Evolutionary conservation across 2,113 vertebrate genomes (phyloP).

Genomic region (Corynorhinus townsendii): DNA sequence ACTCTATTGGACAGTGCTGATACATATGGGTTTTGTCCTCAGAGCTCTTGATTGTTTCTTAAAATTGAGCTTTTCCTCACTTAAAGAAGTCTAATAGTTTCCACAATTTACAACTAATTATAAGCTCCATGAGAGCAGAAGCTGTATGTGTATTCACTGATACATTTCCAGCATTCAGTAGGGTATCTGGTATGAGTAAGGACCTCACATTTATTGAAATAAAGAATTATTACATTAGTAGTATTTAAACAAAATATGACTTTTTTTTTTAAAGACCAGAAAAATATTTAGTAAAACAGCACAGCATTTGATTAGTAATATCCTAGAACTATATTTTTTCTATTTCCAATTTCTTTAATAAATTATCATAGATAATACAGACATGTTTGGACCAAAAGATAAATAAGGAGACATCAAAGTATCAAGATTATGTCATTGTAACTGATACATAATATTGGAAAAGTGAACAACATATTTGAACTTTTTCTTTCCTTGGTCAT

Average conservation of each 20-base stretch:
- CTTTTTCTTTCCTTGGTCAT: background rate
- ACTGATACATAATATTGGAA: background rate
- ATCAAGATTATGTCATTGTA: background rate
- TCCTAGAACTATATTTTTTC: background rate
- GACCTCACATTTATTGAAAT: background rate
- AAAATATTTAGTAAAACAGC: background rate
- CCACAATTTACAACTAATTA: background rate
- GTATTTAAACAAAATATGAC: background rate
- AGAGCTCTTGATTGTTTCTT: background rate
- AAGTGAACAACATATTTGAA: background rate
- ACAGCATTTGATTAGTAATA: background rate
- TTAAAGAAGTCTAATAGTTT: background rate
- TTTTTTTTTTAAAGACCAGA: constrained; percentile 4
- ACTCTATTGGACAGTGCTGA: background rate
- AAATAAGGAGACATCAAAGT: background rate
- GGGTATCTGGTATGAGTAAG: background rate
- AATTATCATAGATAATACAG: background rate
- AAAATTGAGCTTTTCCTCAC: background rate
- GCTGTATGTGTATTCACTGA: background rate
- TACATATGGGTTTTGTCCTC: background rate
- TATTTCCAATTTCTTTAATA: background rate
- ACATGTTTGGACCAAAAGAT: background rate
- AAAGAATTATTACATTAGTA: background rate
- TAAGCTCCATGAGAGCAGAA: background rate
- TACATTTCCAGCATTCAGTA: background rate